phyloP scores from a whole-genome alignment of 2,888 invertebrate genomes.

The Theodoxus fluviatilis region DNA sequence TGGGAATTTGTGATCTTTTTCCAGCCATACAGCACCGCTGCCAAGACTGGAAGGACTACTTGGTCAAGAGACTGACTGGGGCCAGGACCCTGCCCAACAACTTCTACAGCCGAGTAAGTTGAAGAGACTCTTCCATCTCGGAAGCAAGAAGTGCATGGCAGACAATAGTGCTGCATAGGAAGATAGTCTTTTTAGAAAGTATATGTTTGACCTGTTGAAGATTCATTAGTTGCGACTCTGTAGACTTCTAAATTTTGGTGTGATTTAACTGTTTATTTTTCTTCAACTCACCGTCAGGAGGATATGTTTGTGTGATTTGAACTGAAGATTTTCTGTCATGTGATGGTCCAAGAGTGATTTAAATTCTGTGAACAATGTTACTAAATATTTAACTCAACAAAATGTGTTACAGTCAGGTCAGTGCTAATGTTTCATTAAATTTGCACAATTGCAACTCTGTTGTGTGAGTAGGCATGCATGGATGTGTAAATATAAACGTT shows the following conservation, averaged over 20 bases:
- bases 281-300: neutral
- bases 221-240: neutral
- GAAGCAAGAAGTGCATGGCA: too few species aligned
- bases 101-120: conserved; percentile 81
- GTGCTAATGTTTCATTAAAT: too few species aligned
- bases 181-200: neutral
- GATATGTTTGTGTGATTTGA: neutral
- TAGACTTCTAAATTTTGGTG: too few species aligned
- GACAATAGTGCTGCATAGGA: too few species aligned
- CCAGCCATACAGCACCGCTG: conserved; percentile 88
- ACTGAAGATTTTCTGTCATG: too few species aligned
- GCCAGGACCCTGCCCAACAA: conserved; percentile 93
- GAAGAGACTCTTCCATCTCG: neutral
- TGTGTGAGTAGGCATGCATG: too few species aligned
- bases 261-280: neutral
- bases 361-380: too few species aligned
- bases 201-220: neutral
- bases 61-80: conserved; percentile 89
- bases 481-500: too few species aligned
- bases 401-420: too few species aligned
- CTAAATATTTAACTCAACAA: too few species aligned
- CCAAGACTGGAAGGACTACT: conserved; percentile 94
- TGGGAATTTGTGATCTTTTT: conserved; percentile 21
- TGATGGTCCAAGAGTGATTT: too few species aligned
- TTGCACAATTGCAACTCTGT: too few species aligned